phyloP scores from a whole-genome alignment of 2,797 vertebrate species.

The Clarias fuscus region DNA sequence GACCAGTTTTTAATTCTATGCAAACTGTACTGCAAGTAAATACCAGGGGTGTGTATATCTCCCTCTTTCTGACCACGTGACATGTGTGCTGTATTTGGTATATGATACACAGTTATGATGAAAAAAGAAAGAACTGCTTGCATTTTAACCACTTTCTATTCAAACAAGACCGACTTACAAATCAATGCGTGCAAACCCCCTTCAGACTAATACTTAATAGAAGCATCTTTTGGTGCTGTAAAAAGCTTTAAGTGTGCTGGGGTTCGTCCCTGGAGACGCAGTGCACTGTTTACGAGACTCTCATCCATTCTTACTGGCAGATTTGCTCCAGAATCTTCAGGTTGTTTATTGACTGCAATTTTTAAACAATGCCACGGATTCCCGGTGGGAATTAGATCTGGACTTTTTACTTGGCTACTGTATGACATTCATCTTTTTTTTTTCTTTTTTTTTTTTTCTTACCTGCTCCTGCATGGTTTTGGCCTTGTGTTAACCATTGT shows the following conservation, averaged over 20 bases:
- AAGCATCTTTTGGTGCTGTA: background rate
- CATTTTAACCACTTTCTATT: background rate
- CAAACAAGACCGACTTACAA: background rate
- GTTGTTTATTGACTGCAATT: background rate
- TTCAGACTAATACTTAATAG: background rate
- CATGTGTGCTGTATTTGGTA: background rate
- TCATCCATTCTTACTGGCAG: background rate
- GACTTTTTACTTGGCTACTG: background rate
- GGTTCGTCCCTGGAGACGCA: background rate
- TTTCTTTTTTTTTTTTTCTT: background rate
- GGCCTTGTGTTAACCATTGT: background rate
- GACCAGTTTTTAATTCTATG: background rate
- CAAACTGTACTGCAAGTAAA: background rate
- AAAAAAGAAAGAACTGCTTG: background rate
- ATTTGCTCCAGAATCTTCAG: background rate
- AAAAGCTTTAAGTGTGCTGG: constrained; percentile 1
- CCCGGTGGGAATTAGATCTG: background rate
- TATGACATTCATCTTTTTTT: background rate
- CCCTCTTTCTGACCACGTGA: background rate
- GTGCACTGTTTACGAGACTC: background rate
- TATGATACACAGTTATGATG: background rate
- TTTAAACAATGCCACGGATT: background rate
- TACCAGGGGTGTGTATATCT: background rate
- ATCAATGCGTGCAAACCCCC: background rate
- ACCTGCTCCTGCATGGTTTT: background rate